Base-by-base conservation (phyloP, 2,888 invertebrate species). In the Alviniconcha strummeri region DNA sequence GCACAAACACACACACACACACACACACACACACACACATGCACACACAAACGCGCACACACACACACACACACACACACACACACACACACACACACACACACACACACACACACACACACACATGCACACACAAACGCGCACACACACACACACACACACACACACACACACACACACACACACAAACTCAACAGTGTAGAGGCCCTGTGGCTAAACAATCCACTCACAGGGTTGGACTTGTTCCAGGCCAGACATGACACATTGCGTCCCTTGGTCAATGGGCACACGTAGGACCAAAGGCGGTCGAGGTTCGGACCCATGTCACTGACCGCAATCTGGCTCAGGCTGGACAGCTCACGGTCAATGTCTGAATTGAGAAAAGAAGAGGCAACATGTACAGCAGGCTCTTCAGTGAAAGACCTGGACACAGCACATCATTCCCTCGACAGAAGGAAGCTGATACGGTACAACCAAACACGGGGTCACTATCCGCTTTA, bases 231-330 rank as follows among this genome's bases (percentile, higher is more conserved):
- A 55, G 90, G 90, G 84, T 93, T 93, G 67, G 88, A 84, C 80
- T 89, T 92, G 87, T 94, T 94, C 93, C 93, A 93, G 0, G 92
- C 88, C 81, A 93, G 90, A 84, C 93, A 92, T 87, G 92, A 93
- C 85, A 94, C 92, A 86, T 93, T 93, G 55, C 90, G 87, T 55
- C 91, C 92, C 69, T 90, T 91, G 75, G 92, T 92, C 83, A 92
- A 86, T 54, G 91, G 88, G 88, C 93, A 92, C 6, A 86, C 86
- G 87, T 93, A 93, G 11, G 91, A 89, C 93, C 93, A 93, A 17
- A 93, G 89, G 11, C 92, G 85, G 84, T 93, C 93, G 82, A 93
- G 89, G 88, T 91, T 92, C 9, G 93, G 93, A 9, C 92, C 92
- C 83, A 90, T 87, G 84, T 91, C 92, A 0, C 85, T 83, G 9